Evolutionary conservation across 2,113 vertebrate genomes (phyloP).

Genomic region (Passerina amoena): DNA sequence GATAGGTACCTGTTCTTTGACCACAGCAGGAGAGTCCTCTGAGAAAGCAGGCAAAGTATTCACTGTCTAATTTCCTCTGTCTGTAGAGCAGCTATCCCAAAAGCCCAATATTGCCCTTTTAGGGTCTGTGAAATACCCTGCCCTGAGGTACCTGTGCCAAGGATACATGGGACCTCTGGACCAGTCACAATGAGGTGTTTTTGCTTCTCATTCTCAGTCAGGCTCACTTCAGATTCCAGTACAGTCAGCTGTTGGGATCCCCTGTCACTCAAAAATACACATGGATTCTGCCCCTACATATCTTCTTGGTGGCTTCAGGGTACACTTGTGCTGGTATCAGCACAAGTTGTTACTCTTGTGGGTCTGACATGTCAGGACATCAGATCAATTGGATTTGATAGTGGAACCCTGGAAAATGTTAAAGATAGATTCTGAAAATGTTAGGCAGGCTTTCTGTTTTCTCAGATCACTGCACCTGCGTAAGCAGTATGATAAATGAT

Average conservation of each 20-base stretch:
- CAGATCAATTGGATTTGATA: neutral
- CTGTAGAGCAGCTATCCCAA: neutral
- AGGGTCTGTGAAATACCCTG: neutral
- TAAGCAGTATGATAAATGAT: no score
- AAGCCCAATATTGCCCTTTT: neutral
- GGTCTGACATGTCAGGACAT: neutral
- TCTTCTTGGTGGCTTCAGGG: no score
- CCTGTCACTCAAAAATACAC: neutral
- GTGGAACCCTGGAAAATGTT: no score
- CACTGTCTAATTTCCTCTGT: neutral
- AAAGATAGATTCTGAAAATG: no score
- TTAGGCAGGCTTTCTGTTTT: no score
- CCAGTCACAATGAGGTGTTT: neutral
- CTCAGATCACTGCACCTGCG: no score
- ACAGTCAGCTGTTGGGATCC: neutral
- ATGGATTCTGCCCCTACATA: neutral
- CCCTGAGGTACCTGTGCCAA: neutral
- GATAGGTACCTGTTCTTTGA: neutral
- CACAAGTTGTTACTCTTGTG: neutral
- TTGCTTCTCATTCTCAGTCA: neutral
- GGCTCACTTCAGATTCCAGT: neutral
- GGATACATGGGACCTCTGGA: neutral
- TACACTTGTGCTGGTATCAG: neutral
- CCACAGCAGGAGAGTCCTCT: neutral
- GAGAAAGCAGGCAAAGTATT: neutral